Evolutionary conservation across 1,140 invertebrate genomes (phyloP).

Genomic region (Rhizoglyphus robini): DNA sequence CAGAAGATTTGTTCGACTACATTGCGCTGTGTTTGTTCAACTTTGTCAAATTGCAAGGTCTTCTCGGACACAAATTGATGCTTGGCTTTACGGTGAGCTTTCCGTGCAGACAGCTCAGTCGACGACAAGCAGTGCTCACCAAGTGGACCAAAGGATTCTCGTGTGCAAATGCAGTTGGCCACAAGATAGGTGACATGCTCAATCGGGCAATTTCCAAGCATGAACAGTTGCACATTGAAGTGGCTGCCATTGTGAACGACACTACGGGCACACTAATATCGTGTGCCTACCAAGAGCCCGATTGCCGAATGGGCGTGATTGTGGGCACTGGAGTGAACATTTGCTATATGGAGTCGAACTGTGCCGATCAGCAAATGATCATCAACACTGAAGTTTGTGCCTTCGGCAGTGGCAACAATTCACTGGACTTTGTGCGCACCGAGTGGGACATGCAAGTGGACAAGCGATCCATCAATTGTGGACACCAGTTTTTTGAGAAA

Average conservation of each 20-base stretch:
- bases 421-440: slow-evolving; percentile 68
- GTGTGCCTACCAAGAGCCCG: slow-evolving; percentile 75
- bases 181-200: slow-evolving; percentile 48
- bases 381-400: slow-evolving; percentile 96
- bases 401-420: slow-evolving; percentile 72
- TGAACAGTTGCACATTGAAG: slow-evolving; percentile 47
- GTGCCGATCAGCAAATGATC: slow-evolving; percentile 50
- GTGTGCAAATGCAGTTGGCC: slow-evolving; percentile 24
- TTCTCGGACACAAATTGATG: neutral
- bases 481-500: slow-evolving; percentile 53
- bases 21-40: slow-evolving; percentile 25
- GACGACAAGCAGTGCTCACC: slow-evolving; percentile 23
- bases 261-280: slow-evolving; percentile 95
- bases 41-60: slow-evolving; percentile 29
- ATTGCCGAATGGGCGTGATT: slow-evolving; percentile 76
- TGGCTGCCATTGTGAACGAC: slow-evolving; percentile 87
- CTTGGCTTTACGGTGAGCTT: slow-evolving; percentile 28
- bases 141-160: slow-evolving; percentile 29
- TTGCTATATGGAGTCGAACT: slow-evolving; percentile 82
- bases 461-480: slow-evolving; percentile 45
- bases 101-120: slow-evolving; percentile 26
- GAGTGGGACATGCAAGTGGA: slow-evolving; percentile 79
- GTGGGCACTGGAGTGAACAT: slow-evolving; percentile 86
- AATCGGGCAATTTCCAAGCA: slow-evolving; percentile 48
- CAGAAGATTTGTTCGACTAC: slow-evolving; percentile 34